These are phyloP conservation scores for Conchocele bisecta DNA, from an alignment of 2,888 invertebrate genomes.

Conservation along the genomic window DNA sequence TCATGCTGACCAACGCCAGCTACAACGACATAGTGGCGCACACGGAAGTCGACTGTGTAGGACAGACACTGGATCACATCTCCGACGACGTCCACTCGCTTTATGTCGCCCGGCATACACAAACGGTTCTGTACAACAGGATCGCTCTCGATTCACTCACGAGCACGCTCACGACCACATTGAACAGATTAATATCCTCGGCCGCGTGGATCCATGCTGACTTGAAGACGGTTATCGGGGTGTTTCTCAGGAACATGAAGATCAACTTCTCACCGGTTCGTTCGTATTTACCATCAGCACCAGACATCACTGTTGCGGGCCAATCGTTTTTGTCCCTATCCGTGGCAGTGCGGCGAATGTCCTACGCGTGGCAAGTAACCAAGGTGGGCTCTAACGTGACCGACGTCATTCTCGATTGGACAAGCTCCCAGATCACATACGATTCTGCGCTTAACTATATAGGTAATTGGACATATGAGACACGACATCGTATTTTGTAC, in stretches of 20 bases:
- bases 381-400: constrained; percentile 8
- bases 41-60: constrained; percentile 39
- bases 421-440: constrained; percentile 12
- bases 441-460: constrained; percentile 1
- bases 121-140: constrained; percentile 21
- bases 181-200: constrained; percentile 16
- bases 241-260: constrained; percentile 5
- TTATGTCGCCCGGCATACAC: constrained; percentile 30
- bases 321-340: constrained; percentile 35
- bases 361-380: not conserved
- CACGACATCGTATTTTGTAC: no score
- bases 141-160: constrained; percentile 5
- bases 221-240: constrained; percentile 8
- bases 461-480: no score
- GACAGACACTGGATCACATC: constrained; percentile 15
- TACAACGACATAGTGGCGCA: not conserved
- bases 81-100: constrained; percentile 34
- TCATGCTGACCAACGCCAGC: not conserved
- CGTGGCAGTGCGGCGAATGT: constrained; percentile 21
- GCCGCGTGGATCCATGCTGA: constrained; percentile 25
- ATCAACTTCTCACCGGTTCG: constrained; percentile 29
- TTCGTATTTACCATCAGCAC: constrained; percentile 9
- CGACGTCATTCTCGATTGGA: constrained; percentile 37
- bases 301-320: not conserved
- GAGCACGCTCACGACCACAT: constrained; percentile 14